Evolutionary conservation across 2,113 vertebrate genomes (phyloP).

Genomic region (Thomomys bottae): DNA sequence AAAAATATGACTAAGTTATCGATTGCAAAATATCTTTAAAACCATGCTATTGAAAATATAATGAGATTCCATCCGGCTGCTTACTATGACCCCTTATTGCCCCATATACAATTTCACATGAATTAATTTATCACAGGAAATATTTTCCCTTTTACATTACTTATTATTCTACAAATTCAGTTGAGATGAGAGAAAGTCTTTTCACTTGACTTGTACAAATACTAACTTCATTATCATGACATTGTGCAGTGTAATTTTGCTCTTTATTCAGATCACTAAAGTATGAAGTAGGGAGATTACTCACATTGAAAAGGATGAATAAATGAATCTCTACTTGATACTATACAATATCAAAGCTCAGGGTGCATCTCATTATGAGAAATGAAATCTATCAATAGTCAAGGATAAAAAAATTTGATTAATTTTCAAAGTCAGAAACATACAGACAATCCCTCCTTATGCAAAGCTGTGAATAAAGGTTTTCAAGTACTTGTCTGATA

Average conservation of each 20-base stretch:
- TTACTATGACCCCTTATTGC: not conserved
- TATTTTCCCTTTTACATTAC: slow-evolving; percentile 66
- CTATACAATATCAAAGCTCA: slow-evolving; percentile 52
- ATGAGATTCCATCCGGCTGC: slow-evolving; percentile 39
- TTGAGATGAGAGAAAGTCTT: slow-evolving; percentile 67
- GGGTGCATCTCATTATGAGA: slow-evolving; percentile 49
- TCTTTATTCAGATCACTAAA: slow-evolving; percentile 75
- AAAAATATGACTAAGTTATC: not conserved
- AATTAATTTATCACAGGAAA: slow-evolving; percentile 63
- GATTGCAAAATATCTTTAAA: not conserved
- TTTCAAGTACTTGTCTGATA: slow-evolving; percentile 64
- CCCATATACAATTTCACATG: not conserved
- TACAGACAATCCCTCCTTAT: slow-evolving; percentile 19
- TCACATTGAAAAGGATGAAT: slow-evolving; percentile 74
- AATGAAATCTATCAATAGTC: slow-evolving; percentile 61
- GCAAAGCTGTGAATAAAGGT: slow-evolving; percentile 63
- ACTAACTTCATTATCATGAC: slow-evolving; percentile 63
- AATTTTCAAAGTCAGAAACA: slow-evolving; percentile 58
- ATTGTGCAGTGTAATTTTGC: slow-evolving; percentile 72
- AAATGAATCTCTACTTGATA: slow-evolving; percentile 64
- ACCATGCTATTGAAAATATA: not conserved
- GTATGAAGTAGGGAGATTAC: slow-evolving; percentile 66
- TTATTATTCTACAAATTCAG: slow-evolving; percentile 74
- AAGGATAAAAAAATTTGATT: slow-evolving; percentile 54
- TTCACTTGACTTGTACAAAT: slow-evolving; percentile 68